Evolutionary conservation across 2,888 invertebrate species (phyloP), one percentile per base, ranked within the genome.

Genomic region (Lasioglossum figueresi): DNA sequence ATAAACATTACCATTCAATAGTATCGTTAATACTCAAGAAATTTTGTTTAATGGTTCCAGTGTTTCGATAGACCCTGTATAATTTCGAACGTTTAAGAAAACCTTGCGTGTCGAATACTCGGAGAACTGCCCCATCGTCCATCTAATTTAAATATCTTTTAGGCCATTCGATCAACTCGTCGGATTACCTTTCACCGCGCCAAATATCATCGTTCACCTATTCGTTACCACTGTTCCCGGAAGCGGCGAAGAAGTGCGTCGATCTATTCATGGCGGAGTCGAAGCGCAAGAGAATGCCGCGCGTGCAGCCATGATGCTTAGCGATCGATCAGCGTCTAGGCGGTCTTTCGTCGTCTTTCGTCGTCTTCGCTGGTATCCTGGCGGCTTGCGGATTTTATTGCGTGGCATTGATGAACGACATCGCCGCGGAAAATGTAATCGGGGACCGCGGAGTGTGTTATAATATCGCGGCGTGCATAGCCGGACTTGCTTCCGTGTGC

Each of bases 401-500:
- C 76, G 19, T 80, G 83, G 83, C 79, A 80, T 90, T 88, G 90
- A 89, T 76, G 89, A 89, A 89, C 84, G 85, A 76, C 82, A 70
- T 45, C 73, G 70, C 34, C 48, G 56, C n/a, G 80, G 83, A 80
- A 76, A 80, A 84, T 76, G 74, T 68, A 74, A 72, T 59, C 68
- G 48, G 77, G 70, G 70, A 82, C 76, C 75, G 63, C 70, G 77
- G 40, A 70, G 76, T 16, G 79, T 71, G 80, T 76, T 78, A 71
- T 74, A 68, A 73, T 76, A 88, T 82, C 78, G 76, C 71, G 82
- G 73, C 40, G 45, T 70, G 77, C 72, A 6, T 19, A 68, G 34
- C 68, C 10, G 37, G 43, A 48, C 48, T 48, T 76, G 56, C 71
- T 12, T 56, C 56, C n/a, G 52, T 52, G 77, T 68, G 80, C 76